Percentiles rank a stretch among this genome's conserved stretches.
Conservation (phyloP, 2,888 invertebrate species). For the Brachylomia viminalis region DNA sequence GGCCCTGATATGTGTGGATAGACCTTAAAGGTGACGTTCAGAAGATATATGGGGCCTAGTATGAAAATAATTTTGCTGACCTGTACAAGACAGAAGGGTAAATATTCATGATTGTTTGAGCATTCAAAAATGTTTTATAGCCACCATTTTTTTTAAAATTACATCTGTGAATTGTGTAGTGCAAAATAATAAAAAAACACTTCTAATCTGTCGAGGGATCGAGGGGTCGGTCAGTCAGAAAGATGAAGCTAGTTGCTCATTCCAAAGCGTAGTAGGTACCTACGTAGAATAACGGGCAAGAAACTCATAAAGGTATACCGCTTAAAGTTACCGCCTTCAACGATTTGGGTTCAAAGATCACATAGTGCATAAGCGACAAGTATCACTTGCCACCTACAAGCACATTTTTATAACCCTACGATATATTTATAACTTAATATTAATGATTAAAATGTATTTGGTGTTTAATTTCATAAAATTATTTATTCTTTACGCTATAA, state of each 20-base stretch:
- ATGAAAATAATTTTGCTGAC: background rate
- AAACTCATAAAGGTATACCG: constrained; percentile 20
- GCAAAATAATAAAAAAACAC: background rate
- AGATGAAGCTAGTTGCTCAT: background rate
- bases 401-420: constrained; percentile 52
- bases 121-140: background rate
- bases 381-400: constrained; percentile 32
- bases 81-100: background rate
- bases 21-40: background rate
- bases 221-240: background rate
- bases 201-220: background rate
- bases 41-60: background rate
- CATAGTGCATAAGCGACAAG: constrained; percentile 25
- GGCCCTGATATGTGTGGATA: too few species aligned
- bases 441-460: constrained; percentile 84
- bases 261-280: too few species aligned
- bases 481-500: constrained; percentile 72
- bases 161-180: too few species aligned
- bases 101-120: background rate
- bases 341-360: constrained; percentile 30
- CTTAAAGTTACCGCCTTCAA: constrained; percentile 32
- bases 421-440: constrained; percentile 71
- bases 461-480: constrained; percentile 86
- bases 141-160: background rate
- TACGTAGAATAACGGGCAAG: background rate